phyloP scores from a whole-genome alignment of 2,113 vertebrate species.

The Henicopernis longicauda region DNA sequence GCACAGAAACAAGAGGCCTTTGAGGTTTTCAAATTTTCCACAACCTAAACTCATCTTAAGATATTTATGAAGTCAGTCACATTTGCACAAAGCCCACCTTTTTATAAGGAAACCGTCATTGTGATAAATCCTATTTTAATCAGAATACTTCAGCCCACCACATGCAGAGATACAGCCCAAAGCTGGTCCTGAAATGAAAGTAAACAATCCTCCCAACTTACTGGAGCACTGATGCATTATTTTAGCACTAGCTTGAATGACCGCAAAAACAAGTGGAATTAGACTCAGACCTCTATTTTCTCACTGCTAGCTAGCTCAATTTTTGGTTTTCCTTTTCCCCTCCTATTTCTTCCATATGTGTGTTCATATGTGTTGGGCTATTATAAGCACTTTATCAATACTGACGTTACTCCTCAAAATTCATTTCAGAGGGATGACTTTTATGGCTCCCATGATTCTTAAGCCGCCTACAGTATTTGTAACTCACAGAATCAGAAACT shows the following conservation, averaged over 20 bases:
- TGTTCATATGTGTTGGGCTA: background rate
- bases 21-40: background rate
- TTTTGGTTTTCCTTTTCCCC: background rate
- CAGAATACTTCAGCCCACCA: background rate
- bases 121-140: background rate
- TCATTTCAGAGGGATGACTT: slow-evolving; percentile 35
- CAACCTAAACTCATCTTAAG: background rate
- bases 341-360: background rate
- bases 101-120: background rate
- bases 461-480: slow-evolving; percentile 32
- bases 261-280: background rate
- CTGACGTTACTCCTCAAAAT: background rate
- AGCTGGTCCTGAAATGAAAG: slow-evolving; percentile 5
- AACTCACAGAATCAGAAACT: slow-evolving; percentile 56
- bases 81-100: background rate
- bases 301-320: background rate
- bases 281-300: background rate
- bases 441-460: slow-evolving; percentile 10
- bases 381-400: slow-evolving; percentile 6
- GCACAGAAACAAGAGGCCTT: background rate
- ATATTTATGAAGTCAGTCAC: background rate
- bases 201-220: background rate
- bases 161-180: background rate
- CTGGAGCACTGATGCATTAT: background rate
- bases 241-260: background rate